phyloP scores from a whole-genome alignment of 2,113 vertebrate species.

The Motacilla alba region DNA sequence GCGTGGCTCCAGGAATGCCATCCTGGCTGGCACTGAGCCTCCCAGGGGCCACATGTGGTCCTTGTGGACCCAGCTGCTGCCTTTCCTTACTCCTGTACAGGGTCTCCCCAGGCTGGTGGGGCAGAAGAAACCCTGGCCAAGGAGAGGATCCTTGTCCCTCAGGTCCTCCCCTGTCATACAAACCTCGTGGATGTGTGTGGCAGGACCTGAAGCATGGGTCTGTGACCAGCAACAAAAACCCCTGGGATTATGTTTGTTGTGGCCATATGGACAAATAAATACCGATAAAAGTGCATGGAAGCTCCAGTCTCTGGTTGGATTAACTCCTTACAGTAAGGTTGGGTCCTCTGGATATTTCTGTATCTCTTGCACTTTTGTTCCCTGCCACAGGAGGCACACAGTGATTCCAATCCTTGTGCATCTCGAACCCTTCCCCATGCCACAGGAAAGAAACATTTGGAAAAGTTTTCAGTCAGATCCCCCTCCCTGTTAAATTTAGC shows the following conservation, averaged over 20 bases:
- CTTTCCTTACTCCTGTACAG: fast-evolving
- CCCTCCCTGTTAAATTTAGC: background rate
- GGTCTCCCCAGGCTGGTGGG: background rate
- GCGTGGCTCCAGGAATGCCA: background rate
- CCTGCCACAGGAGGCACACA: background rate
- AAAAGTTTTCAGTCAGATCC: background rate
- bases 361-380: background rate
- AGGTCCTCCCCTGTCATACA: fast-evolving
- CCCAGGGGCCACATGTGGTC: fast-evolving
- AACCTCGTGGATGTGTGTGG: background rate
- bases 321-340: background rate
- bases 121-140: background rate
- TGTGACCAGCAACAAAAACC: background rate
- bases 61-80: fast-evolving
- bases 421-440: background rate
- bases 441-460: background rate
- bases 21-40: background rate
- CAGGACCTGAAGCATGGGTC: fast-evolving
- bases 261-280: background rate
- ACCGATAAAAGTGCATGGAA: fast-evolving
- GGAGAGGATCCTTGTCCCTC: background rate
- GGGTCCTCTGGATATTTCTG: background rate
- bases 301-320: background rate
- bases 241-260: background rate
- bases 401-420: background rate